Evolutionary conservation across 2,797 vertebrate species (phyloP), one percentile per base, ranked within the genome.

Genomic region (Buceros bicornis): DNA sequence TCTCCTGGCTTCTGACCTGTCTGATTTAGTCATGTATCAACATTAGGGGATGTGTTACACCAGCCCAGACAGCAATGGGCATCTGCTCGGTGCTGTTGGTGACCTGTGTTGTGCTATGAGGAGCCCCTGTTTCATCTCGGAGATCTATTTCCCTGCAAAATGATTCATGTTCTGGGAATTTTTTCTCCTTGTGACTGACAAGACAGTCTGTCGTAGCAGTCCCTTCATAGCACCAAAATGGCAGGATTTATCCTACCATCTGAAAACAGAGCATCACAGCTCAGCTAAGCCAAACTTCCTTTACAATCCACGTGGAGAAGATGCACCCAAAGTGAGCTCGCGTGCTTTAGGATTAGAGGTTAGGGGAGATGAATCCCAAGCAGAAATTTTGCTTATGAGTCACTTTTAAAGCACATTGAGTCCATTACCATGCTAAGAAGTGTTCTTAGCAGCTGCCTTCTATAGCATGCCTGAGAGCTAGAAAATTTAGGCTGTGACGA

Each of bases 101-200:
- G 85, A 86, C 45, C 50, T 51, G 76, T 14, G 48, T 16, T 54
- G 54, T 81, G 87, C 71, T 74, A 43, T 15, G 42, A 87, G 45
- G 7, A 93, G 82, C 21, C 65, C 93, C 61, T 66, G 43, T 58
- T 94, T 89, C 71, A 51, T 69, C 86, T 76, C 54, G 33, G 13
- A 19, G 82, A 60, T 91, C 94, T 51, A 69, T 77, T 94, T 95
- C 81, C 70, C 82, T 91, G 88, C 50, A 92, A 40, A 92, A 90
- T 21, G 53, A 72, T 72, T 94, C 80, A 74, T 51, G 42, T 82
- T 91, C 91, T 57, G 74, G 29, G 31, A 91, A 86, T 33, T 22
- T 94, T 91, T 91, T 51, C 82, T 82, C 50, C 65, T 35, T 65
- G n/a, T 93, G 82, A 93, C 58, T 90, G 69, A 65, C 66, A 95